Evolutionary conservation across 2,888 invertebrate species (phyloP).

Genomic region (Megaustenia siamemsis): DNA sequence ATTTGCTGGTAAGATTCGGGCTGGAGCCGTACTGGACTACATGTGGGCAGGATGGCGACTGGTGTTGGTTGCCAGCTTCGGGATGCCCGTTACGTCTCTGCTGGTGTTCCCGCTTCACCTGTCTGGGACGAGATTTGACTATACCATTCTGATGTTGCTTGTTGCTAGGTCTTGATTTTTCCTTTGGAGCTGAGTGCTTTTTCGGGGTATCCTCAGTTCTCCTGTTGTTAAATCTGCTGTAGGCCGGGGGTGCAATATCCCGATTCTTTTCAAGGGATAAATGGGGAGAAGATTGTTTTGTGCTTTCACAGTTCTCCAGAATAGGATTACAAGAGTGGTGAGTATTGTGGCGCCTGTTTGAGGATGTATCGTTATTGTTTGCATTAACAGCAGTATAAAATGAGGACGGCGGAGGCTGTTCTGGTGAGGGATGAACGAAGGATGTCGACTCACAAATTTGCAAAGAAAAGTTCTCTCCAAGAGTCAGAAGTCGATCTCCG

Average conservation of each 20-base stretch:
- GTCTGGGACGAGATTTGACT: slow-evolving; percentile 47
- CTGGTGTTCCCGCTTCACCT: slow-evolving; percentile 52
- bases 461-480: slow-evolving; percentile 36
- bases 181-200: slow-evolving; percentile 3
- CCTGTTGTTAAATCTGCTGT: slow-evolving; percentile 3
- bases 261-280: neutral
- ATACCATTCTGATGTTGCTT: slow-evolving; percentile 34
- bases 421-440: slow-evolving; percentile 41
- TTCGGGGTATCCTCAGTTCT: slow-evolving; percentile 22
- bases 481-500: slow-evolving; percentile 1
- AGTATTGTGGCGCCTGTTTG: slow-evolving; percentile 41
- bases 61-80: neutral
- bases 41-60: slow-evolving; percentile 23
- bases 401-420: slow-evolving; percentile 9
- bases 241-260: slow-evolving; percentile 19
- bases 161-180: slow-evolving; percentile 21
- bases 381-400: slow-evolving; percentile 29
- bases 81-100: slow-evolving; percentile 42
- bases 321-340: slow-evolving; percentile 29
- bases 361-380: slow-evolving; percentile 14
- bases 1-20: slow-evolving; percentile 42
- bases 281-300: neutral
- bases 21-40: slow-evolving; percentile 38
- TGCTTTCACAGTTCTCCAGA: neutral
- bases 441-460: slow-evolving; percentile 49